A percentile compares a stretch with the other conserved stretches of the same genome.
These are phyloP conservation scores for Notarius quadriscutis DNA, from an alignment of 2,113 vertebrate species.

Conservation along the genomic window DNA sequence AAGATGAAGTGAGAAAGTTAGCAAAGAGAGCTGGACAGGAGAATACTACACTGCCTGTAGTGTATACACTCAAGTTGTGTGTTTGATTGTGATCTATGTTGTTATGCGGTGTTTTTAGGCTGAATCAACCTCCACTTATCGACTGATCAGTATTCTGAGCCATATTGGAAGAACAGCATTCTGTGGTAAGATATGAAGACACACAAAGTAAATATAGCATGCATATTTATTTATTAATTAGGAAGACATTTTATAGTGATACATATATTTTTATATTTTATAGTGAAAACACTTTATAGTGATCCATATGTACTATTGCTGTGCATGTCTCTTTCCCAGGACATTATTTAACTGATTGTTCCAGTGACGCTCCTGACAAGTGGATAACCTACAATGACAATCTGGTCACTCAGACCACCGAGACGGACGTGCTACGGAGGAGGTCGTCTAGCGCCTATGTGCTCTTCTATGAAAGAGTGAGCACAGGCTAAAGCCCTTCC, in stretches of 20 bases:
- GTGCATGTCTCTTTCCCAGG: not conserved
- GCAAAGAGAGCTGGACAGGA: not conserved
- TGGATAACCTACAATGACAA: not conserved
- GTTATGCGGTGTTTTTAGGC: not conserved
- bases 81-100: not conserved
- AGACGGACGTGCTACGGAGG: not conserved
- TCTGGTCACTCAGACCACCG: not conserved
- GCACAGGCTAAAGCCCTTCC: not conserved
- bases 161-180: not conserved
- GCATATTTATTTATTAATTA: not conserved
- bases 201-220: not conserved
- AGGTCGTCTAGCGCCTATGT: not conserved
- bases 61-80: not conserved
- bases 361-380: not conserved
- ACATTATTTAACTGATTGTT: not conserved
- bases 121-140: not conserved
- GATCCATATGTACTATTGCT: not conserved
- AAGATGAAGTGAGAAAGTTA: not conserved
- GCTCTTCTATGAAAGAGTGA: conserved; percentile 7
- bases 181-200: not conserved
- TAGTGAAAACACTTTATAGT: not conserved
- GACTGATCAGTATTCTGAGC: conserved; percentile 12
- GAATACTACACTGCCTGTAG: not conserved
- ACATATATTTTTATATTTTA: not conserved
- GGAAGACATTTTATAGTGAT: no score